Conservation (phyloP, 2,113 vertebrate species). For the Picathartes gymnocephalus region DNA sequence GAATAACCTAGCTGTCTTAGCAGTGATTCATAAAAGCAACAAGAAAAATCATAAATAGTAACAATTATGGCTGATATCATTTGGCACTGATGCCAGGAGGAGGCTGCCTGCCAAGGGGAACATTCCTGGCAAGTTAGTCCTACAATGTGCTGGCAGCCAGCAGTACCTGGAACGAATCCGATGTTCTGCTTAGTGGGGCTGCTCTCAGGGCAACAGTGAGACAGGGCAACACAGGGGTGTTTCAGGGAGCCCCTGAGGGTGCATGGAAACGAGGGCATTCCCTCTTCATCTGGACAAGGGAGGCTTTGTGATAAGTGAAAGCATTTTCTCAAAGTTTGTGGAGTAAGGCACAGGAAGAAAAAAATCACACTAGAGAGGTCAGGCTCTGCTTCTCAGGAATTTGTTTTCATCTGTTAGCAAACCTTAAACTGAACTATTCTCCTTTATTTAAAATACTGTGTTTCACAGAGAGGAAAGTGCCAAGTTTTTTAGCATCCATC, state of each 20-base stretch:
- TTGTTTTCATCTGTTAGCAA: neutral
- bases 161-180: neutral
- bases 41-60: constrained; percentile 36
- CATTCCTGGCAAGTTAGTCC: constrained; percentile 25
- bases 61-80: neutral
- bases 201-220: neutral
- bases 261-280: neutral
- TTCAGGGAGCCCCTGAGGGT: neutral
- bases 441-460: neutral
- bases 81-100: neutral
- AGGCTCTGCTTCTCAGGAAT: neutral
- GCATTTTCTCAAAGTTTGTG: neutral
- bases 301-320: neutral
- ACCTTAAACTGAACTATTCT: neutral
- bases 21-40: constrained; percentile 13
- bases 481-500: neutral
- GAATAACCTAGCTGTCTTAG: neutral
- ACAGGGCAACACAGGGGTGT: neutral
- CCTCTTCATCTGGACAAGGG: neutral
- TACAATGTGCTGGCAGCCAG: neutral
- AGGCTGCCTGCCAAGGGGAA: constrained; percentile 28
- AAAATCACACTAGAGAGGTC: neutral
- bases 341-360: neutral
- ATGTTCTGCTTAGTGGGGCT: neutral
- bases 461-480: neutral